phyloP scores from a whole-genome alignment of 2,113 vertebrate genomes.

The Desmodus rotundus region DNA sequence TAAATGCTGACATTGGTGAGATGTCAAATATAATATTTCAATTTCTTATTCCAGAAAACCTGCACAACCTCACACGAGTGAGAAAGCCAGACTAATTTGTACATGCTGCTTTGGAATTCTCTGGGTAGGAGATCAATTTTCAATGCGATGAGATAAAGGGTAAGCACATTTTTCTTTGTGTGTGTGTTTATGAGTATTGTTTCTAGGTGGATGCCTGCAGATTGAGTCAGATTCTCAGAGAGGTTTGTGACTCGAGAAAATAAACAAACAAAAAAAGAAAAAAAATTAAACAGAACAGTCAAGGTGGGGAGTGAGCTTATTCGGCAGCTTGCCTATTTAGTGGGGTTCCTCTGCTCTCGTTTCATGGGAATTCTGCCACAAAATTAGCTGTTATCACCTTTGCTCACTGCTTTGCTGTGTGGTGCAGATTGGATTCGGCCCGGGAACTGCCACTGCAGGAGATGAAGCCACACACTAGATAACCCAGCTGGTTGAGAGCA shows the following conservation, averaged over 20 bases:
- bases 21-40: constrained; percentile 16
- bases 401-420: not conserved
- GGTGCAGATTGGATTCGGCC: not conserved
- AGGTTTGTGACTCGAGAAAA: not conserved
- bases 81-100: not conserved
- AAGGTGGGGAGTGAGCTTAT: not conserved
- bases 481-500: not conserved
- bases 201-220: not conserved
- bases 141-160: not conserved
- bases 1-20: not conserved
- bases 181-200: not conserved
- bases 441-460: not conserved
- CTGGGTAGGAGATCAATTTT: not conserved
- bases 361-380: not conserved
- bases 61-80: not conserved
- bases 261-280: not conserved
- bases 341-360: not conserved
- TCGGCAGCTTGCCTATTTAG: not conserved
- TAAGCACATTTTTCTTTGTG: not conserved
- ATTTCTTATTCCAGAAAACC: constrained; percentile 19
- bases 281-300: not conserved
- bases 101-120: not conserved
- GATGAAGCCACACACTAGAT: not conserved
- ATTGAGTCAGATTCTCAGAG: not conserved
- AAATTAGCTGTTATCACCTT: not conserved